Conservation (phyloP, 1,140 invertebrate species). For the Hylaeus volcanicus region DNA sequence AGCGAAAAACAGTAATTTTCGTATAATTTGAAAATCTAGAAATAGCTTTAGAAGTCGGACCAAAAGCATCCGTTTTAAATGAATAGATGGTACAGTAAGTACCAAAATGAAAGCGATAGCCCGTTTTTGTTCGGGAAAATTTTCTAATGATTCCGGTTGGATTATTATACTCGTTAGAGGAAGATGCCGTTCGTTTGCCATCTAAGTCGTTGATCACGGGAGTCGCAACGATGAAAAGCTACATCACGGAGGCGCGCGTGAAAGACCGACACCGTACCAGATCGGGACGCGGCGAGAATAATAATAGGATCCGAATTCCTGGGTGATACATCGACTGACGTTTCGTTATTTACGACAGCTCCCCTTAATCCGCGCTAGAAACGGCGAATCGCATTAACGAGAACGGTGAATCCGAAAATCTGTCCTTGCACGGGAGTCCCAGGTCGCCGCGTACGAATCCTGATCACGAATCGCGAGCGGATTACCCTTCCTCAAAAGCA, state of each 20-base stretch:
- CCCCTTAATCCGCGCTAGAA: slow-evolving; percentile 66
- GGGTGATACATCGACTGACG: slow-evolving; percentile 70
- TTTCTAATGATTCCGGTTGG: not conserved
- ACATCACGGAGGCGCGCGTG: slow-evolving; percentile 17
- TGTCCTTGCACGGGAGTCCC: slow-evolving; percentile 26
- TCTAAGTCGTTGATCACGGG: slow-evolving; percentile 26
- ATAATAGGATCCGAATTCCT: slow-evolving; percentile 67
- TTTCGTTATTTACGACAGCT: slow-evolving; percentile 71
- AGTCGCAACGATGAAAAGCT: slow-evolving; percentile 41
- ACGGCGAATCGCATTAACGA: slow-evolving; percentile 61
- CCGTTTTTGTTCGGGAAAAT: too few relatives aligned
- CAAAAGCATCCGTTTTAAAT: too few relatives aligned
- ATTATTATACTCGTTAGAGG: not conserved
- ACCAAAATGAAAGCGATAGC: too few relatives aligned
- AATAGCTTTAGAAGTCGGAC: too few relatives aligned
- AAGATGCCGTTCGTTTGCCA: not conserved
- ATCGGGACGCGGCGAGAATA: slow-evolving; percentile 65
- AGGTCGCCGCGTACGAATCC: slow-evolving; percentile 45
- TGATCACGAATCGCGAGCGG: slow-evolving; percentile 45
- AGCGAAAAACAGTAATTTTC: too few relatives aligned
- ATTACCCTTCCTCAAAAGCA: slow-evolving; percentile 46
- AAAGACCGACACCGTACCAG: slow-evolving; percentile 46
- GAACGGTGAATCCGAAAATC: slow-evolving; percentile 53
- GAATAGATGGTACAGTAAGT: too few relatives aligned
- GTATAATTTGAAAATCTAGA: too few relatives aligned